Base-by-base conservation (phyloP, 1,140 invertebrate genomes). In the Aphelenchoides besseyi region DNA sequence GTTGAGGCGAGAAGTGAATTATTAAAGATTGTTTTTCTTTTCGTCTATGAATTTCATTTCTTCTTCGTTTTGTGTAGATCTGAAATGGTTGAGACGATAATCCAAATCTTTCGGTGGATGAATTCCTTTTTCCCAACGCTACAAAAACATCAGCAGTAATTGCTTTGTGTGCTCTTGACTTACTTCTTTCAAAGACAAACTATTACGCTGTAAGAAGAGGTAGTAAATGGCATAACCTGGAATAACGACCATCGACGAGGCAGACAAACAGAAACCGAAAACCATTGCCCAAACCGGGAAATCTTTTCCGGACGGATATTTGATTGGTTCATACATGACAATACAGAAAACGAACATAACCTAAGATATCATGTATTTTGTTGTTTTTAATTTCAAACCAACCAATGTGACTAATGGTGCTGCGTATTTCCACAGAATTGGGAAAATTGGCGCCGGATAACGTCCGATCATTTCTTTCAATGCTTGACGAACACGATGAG, bases 381-480 rank as follows among this genome's bases (percentile, higher is more conserved):
- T 72, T 70, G 8, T 70, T 26, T 16, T 16, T 3, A 12, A n/a
- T n/a, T n/a, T n/a, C n/a, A 76, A 69, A 79, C 79, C 81, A 85
- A 90, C 90, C 84, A 94, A 88, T 48, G 95, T 88, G 84, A 95
- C 94, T 2, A 91, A 85, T 0, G 93, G 93, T 0, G 92, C 92
- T 3, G 91, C 66, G 57, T 71, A 93, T 77, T 90, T 90, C 93
- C 93, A 96, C 85, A 93, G 94, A 26, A 95, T 89, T 69, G 91
- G 88, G 92, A 94, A 97, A 90, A 92, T 95, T 53, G 89, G 88
- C 70, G 91, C 90, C 0, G 95, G 94, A 84, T 96, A 94, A 84
- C 95, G 96, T 3, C 95, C 95, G 83, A 98, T 93, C 95, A 98
- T 98, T 81, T 97, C 94, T 66, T 93, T 92, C 69, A 98, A 91